Evolutionary conservation across 1,140 invertebrate genomes (phyloP).

Genomic region (Portunus trituberculatus): DNA sequence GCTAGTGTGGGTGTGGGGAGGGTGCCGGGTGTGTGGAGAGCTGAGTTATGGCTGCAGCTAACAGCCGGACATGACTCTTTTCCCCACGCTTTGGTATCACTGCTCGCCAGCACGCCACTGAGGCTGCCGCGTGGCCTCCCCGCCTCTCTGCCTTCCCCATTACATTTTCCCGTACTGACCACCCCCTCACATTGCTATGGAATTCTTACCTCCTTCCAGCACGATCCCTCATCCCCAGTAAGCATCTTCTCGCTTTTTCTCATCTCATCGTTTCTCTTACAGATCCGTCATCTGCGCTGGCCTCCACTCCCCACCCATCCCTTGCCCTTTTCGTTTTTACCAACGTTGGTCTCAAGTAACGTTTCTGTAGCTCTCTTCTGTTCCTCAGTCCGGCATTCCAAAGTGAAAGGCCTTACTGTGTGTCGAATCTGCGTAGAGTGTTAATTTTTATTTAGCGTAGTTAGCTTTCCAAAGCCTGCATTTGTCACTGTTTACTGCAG

Average conservation of each 20-base stretch:
- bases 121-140: background rate
- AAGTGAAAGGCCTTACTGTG: background rate
- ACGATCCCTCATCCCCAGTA: background rate
- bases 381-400: no score
- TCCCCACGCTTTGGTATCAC: background rate
- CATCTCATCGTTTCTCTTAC: background rate
- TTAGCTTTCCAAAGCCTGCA: background rate
- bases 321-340: background rate
- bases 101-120: conserved; percentile 10
- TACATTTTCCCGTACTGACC: background rate
- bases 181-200: background rate
- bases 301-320: background rate
- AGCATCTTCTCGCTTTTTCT: background rate
- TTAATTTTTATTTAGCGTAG: background rate
- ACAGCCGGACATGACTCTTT: conserved; percentile 24
- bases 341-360: background rate
- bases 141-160: background rate
- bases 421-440: background rate
- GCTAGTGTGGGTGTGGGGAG: background rate
- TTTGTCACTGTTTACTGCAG: background rate
- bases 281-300: background rate
- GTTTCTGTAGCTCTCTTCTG: background rate
- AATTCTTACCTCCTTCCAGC: background rate
- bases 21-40: background rate
- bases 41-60: conserved; percentile 18